Conservation (phyloP, 2,797 vertebrate genomes). For the Gymnoscopelus microlampas region DNA sequence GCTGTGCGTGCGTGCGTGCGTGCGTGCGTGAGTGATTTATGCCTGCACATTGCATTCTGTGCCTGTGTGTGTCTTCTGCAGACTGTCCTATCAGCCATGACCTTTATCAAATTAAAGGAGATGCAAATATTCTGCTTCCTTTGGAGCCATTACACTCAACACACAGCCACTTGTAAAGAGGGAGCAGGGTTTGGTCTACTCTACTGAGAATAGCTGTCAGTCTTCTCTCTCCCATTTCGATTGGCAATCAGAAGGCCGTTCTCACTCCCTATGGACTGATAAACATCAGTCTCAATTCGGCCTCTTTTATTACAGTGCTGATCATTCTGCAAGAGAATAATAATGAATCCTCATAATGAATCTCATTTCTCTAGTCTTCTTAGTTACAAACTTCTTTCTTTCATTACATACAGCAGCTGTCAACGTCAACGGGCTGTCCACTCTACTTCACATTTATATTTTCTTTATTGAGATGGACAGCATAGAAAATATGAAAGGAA, state of each 20-base stretch:
- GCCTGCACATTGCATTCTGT: background rate
- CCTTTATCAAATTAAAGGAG: conserved; percentile 74
- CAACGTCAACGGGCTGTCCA: too few relatives aligned
- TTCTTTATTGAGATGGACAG: background rate
- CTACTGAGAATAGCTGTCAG: conserved; percentile 69
- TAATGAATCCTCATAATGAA: conserved; percentile 63
- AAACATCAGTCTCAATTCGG: conserved; percentile 59
- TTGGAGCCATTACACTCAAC: conserved; percentile 59
- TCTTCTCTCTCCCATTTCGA: conserved; percentile 56
- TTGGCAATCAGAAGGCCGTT: conserved; percentile 62
- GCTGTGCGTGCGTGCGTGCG: background rate
- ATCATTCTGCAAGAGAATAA: conserved; percentile 44
- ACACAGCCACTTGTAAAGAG: conserved; percentile 36
- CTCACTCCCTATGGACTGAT: conserved; percentile 50
- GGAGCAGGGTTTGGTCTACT: conserved; percentile 31
- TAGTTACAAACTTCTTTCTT: background rate
- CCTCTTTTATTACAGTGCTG: conserved; percentile 48
- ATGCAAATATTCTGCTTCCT: conserved; percentile 74
- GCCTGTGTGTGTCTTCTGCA: background rate
- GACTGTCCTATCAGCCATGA: conserved; percentile 63
- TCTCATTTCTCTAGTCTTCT: conserved; percentile 53
- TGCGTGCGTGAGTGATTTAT: background rate
- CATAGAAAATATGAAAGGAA: background rate
- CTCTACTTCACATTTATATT: background rate
- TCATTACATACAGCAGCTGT: too few relatives aligned